Conservation (phyloP, 1,140 invertebrate species). For the Bombus soroeensis region DNA sequence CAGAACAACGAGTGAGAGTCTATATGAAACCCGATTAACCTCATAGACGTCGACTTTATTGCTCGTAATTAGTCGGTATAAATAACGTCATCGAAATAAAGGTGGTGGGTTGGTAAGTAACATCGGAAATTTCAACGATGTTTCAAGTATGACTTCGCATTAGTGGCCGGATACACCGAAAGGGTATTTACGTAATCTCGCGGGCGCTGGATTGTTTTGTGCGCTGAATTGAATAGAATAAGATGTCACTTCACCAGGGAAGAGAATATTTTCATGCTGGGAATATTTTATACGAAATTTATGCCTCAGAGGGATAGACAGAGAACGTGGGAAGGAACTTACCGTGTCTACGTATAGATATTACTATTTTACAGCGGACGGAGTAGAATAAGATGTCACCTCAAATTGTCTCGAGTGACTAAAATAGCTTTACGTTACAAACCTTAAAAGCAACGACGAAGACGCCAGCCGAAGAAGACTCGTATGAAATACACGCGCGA, state of each 20-base stretch:
- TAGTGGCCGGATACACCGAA: background rate
- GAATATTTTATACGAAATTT: constrained; percentile 36
- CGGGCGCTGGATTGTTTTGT: constrained; percentile 8
- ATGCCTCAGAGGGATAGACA: background rate
- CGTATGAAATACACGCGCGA: constrained; percentile 19
- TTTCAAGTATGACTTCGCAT: constrained; percentile 11
- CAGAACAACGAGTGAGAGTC: background rate
- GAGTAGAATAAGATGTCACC: constrained; percentile 52
- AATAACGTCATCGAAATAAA: constrained; percentile 11
- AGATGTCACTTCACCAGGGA: constrained; percentile 7
- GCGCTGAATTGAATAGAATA: constrained; percentile 31
- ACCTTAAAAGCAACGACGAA: constrained; percentile 36
- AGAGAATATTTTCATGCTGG: constrained; percentile 35
- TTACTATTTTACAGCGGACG: constrained; percentile 39
- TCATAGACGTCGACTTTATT: background rate
- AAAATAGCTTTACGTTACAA: constrained; percentile 50
- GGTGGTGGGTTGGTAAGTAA: background rate
- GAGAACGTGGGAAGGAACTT: constrained; percentile 20
- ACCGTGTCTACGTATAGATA: constrained; percentile 15
- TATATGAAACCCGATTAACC: background rate
- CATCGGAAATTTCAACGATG: background rate
- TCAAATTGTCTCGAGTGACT: constrained; percentile 41
- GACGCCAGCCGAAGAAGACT: background rate
- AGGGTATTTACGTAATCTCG: constrained; percentile 9
- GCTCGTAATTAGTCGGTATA: background rate